A percentile compares a stretch with the other conserved stretches of the same genome.
phyloP scores from a whole-genome alignment of 2,113 vertebrate genomes.

The Psilopogon haemacephalus region DNA sequence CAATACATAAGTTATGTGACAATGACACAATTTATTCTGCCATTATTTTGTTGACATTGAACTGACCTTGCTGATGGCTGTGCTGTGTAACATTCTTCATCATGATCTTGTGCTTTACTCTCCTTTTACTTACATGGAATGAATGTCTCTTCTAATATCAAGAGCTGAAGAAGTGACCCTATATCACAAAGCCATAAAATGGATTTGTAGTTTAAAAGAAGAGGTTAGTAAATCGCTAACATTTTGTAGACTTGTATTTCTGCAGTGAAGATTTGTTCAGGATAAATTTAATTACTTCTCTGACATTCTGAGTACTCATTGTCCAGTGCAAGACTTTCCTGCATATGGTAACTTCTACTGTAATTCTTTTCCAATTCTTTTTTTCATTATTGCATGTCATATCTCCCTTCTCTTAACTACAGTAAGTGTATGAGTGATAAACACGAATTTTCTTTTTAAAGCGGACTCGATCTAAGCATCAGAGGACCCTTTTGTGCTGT shows the following conservation, averaged over 20 bases:
- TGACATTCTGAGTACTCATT: not conserved
- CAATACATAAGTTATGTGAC: not conserved
- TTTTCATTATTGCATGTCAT: not conserved
- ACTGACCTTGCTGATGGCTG: not conserved
- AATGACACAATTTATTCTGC: not conserved
- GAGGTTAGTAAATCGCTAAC: not conserved
- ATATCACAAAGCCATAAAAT: not conserved
- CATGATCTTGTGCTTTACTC: not conserved
- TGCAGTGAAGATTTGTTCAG: not conserved
- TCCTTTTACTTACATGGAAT: not conserved
- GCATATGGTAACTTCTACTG: not conserved
- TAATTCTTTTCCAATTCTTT: not conserved
- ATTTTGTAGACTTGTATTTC: not conserved
- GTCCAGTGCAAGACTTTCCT: not conserved
- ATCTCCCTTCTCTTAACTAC: not conserved
- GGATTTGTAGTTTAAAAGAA: not conserved
- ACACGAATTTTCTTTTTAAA: not conserved
- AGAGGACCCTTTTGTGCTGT: not conserved
- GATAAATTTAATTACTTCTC: not conserved
- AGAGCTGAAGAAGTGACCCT: not conserved
- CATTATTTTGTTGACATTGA: slow-evolving; percentile 15
- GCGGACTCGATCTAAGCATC: not conserved
- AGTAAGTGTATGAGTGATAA: not conserved
- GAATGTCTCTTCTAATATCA: not conserved
- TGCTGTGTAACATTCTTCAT: not conserved